phyloP scores from a whole-genome alignment of 2,888 invertebrate genomes.

The Pseudolycoriella hygida region DNA sequence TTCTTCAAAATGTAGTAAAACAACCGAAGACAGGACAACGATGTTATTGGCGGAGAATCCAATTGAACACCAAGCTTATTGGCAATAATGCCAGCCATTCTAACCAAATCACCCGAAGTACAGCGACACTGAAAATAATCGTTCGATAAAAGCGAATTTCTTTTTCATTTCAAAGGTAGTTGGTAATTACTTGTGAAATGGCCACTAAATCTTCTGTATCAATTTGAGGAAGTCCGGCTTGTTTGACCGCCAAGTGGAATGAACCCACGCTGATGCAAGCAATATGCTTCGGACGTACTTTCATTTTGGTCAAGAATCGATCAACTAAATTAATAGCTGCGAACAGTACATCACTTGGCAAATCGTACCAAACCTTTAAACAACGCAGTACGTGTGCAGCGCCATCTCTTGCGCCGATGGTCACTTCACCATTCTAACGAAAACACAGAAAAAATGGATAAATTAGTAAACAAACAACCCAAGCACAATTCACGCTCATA shows the following conservation, averaged over 20 bases:
- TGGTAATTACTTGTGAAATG: slow-evolving; percentile 28
- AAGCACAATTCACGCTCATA: too few species aligned
- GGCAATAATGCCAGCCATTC: slow-evolving; percentile 70
- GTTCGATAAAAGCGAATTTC: too few species aligned
- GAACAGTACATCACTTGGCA: slow-evolving; percentile 61
- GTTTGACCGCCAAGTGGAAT: slow-evolving; percentile 63
- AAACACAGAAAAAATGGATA: not conserved
- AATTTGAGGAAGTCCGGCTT: slow-evolving; percentile 33
- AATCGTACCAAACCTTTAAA: slow-evolving; percentile 70
- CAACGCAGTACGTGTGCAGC: slow-evolving; percentile 67
- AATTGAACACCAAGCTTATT: slow-evolving; percentile 53
- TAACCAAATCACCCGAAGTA: slow-evolving; percentile 63
- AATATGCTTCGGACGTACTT: slow-evolving; percentile 64
- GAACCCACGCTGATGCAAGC: slow-evolving; percentile 76
- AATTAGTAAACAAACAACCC: too few species aligned
- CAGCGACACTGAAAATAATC: slow-evolving; percentile 65
- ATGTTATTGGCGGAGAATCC: slow-evolving; percentile 39
- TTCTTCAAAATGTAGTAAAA: slow-evolving; percentile 42
- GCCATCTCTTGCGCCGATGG: slow-evolving; percentile 57
- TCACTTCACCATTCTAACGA: slow-evolving; percentile 49
- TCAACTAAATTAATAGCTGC: slow-evolving; percentile 64
- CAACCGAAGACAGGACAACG: slow-evolving; percentile 50
- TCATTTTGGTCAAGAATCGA: slow-evolving; percentile 69
- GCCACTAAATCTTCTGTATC: slow-evolving; percentile 49
- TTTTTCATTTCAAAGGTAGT: not conserved